Evolutionary conservation across 2,888 invertebrate genomes (phyloP).

Genomic region (Neoitamus cyanurus): DNA sequence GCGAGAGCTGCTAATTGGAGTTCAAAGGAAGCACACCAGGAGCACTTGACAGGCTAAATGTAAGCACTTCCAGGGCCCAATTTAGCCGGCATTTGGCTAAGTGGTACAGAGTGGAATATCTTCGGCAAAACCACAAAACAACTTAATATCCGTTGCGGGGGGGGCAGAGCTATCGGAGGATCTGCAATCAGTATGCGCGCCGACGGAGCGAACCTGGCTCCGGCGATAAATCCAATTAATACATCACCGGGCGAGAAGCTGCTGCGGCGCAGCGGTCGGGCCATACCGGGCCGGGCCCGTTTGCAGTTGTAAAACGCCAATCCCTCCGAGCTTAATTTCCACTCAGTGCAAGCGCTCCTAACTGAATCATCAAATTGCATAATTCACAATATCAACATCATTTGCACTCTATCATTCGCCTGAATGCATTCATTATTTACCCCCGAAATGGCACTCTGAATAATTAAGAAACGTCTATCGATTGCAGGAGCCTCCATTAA

Average conservation of each 20-base stretch:
- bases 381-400: constrained; percentile 42
- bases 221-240: constrained; percentile 15
- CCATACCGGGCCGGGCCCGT: neutral
- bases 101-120: neutral
- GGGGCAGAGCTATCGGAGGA: neutral
- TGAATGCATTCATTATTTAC: constrained; percentile 44
- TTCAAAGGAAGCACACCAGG: neutral
- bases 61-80: neutral
- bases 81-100: neutral
- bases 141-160: neutral
- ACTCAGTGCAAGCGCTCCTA: neutral
- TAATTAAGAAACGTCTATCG: constrained; percentile 42
- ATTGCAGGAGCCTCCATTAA: constrained; percentile 32
- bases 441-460: constrained; percentile 40
- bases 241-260: neutral
- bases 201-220: neutral
- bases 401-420: constrained; percentile 44
- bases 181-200: neutral
- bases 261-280: neutral
- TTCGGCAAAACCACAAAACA: neutral
- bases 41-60: constrained; percentile 1
- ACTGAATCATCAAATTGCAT: constrained; percentile 38
- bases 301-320: constrained; percentile 1
- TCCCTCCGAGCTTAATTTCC: neutral
- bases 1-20: neutral